Evolutionary conservation across 2,888 invertebrate genomes (phyloP), one percentile per base, ranked within the genome.

Genomic region (Synergus umbraculus): DNA sequence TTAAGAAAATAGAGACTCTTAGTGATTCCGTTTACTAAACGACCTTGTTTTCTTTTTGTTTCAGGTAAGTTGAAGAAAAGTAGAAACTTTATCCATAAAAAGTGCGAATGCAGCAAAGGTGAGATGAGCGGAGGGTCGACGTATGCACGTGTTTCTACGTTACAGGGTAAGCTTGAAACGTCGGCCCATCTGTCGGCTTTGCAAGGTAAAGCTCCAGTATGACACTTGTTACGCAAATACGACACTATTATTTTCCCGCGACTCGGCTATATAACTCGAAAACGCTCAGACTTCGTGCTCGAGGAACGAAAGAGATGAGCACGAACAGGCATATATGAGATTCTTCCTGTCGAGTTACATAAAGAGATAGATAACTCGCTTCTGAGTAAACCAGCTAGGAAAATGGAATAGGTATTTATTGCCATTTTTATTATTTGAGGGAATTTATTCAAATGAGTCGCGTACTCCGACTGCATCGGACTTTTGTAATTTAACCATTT

Each of bases 171-270:
- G 86, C 87, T 87, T 86, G 82, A 85, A 85, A 89, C 84, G 87
- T 87, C 85, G 85, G 83, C 82, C 85, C 87, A 86, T 88, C 87
- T 88, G 89, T 89, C 90, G 87, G 87, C 88, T 90, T 89, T 87
- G 85, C 86, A 79, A 82, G 85, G 81, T 83, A 87, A 88, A 90
- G 88, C 87, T 86, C 78, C 78, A 46, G 79, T 77, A 79, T 85
- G 84, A 88, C 88, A 88, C 88, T 89, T 89, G 89, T 88, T 87
- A 89, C 88, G 87, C 86, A 88, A 90, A 89, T 87, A 87, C 84
- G 87, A 87, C 83, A 84, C 85, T 85, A 88, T 89, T 87, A 86
- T 85, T 87, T 86, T 85, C 83, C 82, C 85, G 12, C 78, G 80
- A 58, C 80, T 44, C 44, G 79, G 66, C 66, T 79, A 41, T 78